phyloP scores from a whole-genome alignment of 92 coral and sea anemone species.

The Anthopleura xanthogrammica region DNA sequence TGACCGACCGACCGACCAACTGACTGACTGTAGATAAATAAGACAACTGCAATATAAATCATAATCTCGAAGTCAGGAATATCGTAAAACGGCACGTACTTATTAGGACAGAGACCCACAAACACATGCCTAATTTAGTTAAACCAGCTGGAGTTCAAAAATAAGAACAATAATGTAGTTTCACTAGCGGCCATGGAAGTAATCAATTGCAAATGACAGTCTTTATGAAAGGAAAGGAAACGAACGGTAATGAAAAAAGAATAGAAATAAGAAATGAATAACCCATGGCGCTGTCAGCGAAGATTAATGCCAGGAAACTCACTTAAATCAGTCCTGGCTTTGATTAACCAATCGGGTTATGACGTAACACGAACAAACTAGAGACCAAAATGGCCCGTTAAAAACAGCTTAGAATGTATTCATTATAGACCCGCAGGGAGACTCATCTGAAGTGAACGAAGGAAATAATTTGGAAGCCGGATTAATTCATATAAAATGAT shows the following conservation, averaged over 20 bases:
- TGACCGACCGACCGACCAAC: no score
- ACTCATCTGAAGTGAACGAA: neutral
- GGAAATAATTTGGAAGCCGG: neutral
- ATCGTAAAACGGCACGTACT: no score
- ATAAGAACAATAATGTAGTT: neutral
- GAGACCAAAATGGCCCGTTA: neutral
- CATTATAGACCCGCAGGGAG: neutral
- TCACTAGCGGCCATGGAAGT: neutral
- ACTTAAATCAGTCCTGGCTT: neutral
- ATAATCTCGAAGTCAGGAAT: no score
- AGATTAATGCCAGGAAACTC: neutral
- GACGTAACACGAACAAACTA: neutral
- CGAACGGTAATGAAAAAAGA: neutral
- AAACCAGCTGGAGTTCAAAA: neutral
- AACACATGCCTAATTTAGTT: no score
- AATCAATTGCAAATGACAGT: neutral
- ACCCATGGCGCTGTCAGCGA: neutral
- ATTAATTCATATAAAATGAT: neutral
- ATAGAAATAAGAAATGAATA: neutral
- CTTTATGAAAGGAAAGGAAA: conserved; percentile 4
- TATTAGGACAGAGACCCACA: no score
- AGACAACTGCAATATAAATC: no score
- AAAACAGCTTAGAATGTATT: neutral
- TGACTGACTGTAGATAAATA: no score
- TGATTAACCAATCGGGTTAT: neutral